Evolutionary conservation across 2,888 invertebrate genomes (phyloP), one percentile per base, ranked within the genome.

Genomic region (Lasiommata megera): DNA sequence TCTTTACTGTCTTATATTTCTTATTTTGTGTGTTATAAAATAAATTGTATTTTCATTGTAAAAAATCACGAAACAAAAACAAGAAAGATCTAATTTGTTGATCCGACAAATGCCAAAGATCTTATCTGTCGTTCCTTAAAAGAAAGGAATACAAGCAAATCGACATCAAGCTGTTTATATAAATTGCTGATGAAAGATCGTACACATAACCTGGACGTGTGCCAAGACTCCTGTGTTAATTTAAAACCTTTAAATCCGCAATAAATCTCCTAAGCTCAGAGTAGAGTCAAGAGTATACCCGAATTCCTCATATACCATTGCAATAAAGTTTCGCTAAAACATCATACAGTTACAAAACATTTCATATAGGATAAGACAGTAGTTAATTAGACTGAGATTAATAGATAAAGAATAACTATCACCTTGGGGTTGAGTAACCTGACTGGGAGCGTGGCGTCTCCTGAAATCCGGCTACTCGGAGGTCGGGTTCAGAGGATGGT

Each of bases 401-500:
- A n/a, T n/a, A n/a, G n/a, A n/a, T n/a, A n/a, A n/a, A n/a, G n/a
- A n/a, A n/a, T n/a, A n/a, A n/a, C n/a, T n/a, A n/a, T n/a, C n/a
- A n/a, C n/a, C n/a, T n/a, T n/a, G n/a, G n/a, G n/a, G n/a, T n/a
- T n/a, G n/a, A n/a, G n/a, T n/a, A n/a, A n/a, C n/a, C n/a, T n/a
- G 89, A 89, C 97, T 95, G 97, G 97, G 96, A 96, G 96, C 93
- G 95, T 96, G 97, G 98, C 97, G 95, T 92, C 96, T 96, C 96
- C 97, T 98, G 97, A 98, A 98, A 98, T 97, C 97, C 94, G 95
- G 97, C 96, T 95, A 93, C 97, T 95, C 94, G 96, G 97, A 97
- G 94, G 97, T 96, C 95, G 91, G 96, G 93, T 92, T 86, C 92
- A 93, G 95, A 89, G 97, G 95, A 97, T 96, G 96, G 94, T 95